Conservation (phyloP, 2,113 vertebrate species). For the Carettochelys insculpta region DNA sequence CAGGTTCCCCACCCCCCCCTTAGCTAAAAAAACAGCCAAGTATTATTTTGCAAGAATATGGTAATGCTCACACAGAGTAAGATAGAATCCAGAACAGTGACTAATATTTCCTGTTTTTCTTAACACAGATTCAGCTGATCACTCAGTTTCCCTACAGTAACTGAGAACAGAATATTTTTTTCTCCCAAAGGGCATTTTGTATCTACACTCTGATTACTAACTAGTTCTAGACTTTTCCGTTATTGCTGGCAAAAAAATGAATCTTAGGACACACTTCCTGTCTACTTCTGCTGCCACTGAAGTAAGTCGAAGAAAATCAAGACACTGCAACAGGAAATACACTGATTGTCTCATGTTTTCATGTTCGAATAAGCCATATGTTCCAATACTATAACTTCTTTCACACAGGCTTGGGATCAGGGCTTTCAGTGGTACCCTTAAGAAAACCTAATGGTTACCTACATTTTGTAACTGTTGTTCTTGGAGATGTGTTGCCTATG, state of each 20-base stretch:
- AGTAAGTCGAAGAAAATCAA: not conserved
- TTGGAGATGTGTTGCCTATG: too few species aligned
- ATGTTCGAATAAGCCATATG: not conserved
- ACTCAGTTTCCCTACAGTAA: not conserved
- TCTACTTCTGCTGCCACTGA: not conserved
- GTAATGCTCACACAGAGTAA: not conserved
- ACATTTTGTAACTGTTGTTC: too few species aligned
- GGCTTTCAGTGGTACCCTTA: not conserved
- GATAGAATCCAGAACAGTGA: not conserved
- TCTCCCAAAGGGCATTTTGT: not conserved
- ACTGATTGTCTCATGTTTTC: not conserved
- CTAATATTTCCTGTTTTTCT: not conserved
- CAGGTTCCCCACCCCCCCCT: too few species aligned
- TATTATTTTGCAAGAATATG: not conserved
- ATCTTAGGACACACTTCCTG: not conserved
- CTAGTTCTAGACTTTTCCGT: not conserved
- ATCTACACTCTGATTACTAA: not conserved
- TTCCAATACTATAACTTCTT: not conserved
- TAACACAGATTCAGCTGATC: not conserved
- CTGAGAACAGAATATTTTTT: not conserved
- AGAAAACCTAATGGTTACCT: too few species aligned
- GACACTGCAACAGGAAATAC: not conserved
- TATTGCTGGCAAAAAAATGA: not conserved
- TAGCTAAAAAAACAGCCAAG: not conserved
- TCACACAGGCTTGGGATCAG: not conserved